Conservation (phyloP, 2,888 invertebrate genomes). For the Athalia circularis region DNA sequence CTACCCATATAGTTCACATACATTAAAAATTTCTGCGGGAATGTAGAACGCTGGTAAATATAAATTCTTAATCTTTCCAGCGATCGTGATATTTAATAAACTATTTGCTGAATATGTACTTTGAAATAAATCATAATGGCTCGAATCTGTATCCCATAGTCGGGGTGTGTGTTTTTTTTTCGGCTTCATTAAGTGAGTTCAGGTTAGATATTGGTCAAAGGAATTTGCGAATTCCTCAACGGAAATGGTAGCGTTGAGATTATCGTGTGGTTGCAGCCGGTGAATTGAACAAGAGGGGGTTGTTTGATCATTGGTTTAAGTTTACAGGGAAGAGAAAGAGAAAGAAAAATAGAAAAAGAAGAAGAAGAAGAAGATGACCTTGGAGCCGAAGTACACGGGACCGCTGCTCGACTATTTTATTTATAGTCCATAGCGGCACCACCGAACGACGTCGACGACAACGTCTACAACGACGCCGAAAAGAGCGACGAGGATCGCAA, state of each 20-base stretch:
- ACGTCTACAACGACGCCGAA: constrained; percentile 55
- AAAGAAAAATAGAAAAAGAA: not conserved
- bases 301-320: not conserved
- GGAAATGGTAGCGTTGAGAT: too few species aligned
- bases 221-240: too few species aligned
- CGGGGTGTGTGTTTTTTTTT: too few species aligned
- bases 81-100: not conserved
- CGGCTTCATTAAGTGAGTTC: too few species aligned
- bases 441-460: constrained; percentile 14
- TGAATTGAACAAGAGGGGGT: too few species aligned
- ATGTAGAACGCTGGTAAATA: constrained; percentile 17
- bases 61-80: not conserved
- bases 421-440: constrained; percentile 40
- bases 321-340: not conserved
- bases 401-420: constrained; percentile 40
- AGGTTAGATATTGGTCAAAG: too few species aligned
- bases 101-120: not conserved
- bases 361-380: constrained; percentile 2
- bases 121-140: too few species aligned
- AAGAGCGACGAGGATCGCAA: constrained; percentile 64
- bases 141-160: too few species aligned
- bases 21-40: constrained; percentile 9
- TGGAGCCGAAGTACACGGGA: constrained; percentile 35
- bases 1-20: not conserved
- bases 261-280: too few species aligned